Base-by-base conservation (phyloP, 2,797 vertebrate genomes). In the Meda fulgida region DNA sequence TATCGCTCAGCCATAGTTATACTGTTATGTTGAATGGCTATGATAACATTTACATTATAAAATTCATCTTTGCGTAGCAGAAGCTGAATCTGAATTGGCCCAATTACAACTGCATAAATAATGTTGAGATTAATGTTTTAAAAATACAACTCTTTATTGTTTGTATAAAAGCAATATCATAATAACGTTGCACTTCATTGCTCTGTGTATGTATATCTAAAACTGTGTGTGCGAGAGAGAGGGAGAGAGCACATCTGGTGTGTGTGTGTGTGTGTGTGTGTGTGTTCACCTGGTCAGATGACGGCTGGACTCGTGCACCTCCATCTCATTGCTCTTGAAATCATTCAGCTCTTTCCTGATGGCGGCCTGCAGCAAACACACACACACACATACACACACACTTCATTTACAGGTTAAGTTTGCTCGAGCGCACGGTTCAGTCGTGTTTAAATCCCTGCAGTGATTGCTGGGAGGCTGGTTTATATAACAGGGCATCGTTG, bases 261-360 rank as follows among this genome's bases (percentile, higher is more conserved):
- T 43, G 40, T 14, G 43, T 46, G 3, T 7, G 5, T 16, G 18
- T 2, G 48, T 7, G 46, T 16, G 46, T 16, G 14, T 7, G 51
- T 21, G 18, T 21, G 51, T 53, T n/a, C 92, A 99, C 98, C 98
- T 98, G 96, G 98, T 99, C 97, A 99, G 96, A 96, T 99, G 98
- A 92, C 97, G 97, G 92, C 98, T 99, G 91, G 98, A 96, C 93
- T 99, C 98, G 84, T 99, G 98, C 91, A 99, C 98, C 92, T 99
- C 98, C 98, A 99, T 99, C 95, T 99, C 98, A 86, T 97, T 97
- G 96, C 98, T 99, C 95, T 99, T 99, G 94, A 98, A 99, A 91
- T 99, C 98, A 67, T 99, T 99, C 89, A 99, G 97, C 89, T 99
- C 98, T 92, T 99, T 99, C 85, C 98, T 96, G 94, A 99, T 99